Conservation (phyloP, 1,140 invertebrate genomes). For the Neodiprion lecontei region DNA sequence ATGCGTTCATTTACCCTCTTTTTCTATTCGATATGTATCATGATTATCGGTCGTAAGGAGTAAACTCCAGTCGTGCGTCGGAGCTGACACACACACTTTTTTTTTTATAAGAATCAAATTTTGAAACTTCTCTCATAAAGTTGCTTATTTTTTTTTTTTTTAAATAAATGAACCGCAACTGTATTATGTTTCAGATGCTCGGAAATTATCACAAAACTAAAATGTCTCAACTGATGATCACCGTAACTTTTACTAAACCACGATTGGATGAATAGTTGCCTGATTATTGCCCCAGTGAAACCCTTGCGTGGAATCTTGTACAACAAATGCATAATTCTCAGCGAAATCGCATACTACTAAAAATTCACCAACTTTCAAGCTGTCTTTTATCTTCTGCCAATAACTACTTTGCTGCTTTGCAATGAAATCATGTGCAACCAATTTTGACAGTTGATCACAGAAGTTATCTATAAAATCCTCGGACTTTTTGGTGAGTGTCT, state of each 20-base stretch:
- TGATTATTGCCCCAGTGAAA: slow-evolving; percentile 43
- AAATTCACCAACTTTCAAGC: slow-evolving; percentile 18
- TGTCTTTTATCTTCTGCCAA: slow-evolving; percentile 31
- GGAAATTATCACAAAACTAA: too few species aligned
- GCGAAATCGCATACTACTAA: slow-evolving; percentile 39
- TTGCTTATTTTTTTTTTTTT: slow-evolving; percentile 13
- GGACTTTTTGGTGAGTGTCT: too few species aligned
- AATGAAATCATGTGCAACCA: slow-evolving; percentile 29
- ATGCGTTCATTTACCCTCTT: too few species aligned
- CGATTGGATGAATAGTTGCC: slow-evolving; percentile 41
- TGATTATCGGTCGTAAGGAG: too few species aligned
- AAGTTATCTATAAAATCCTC: too few species aligned
- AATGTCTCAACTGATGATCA: neutral
- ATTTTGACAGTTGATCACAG: slow-evolving; percentile 6
- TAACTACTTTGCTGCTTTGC: slow-evolving; percentile 25
- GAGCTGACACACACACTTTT: slow-evolving; percentile 21
- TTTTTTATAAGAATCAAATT: slow-evolving; percentile 10
- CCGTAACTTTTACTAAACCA: slow-evolving; percentile 21
- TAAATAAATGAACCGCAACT: slow-evolving; percentile 31
- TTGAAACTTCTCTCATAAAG: neutral
- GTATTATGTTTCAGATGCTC: slow-evolving; percentile 18
- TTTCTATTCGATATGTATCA: neutral
- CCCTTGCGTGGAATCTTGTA: slow-evolving; percentile 33
- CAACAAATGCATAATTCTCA: slow-evolving; percentile 29
- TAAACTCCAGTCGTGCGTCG: slow-evolving; percentile 9